Base-by-base conservation (phyloP, 2,888 invertebrate species). In the Theretra japonica region DNA sequence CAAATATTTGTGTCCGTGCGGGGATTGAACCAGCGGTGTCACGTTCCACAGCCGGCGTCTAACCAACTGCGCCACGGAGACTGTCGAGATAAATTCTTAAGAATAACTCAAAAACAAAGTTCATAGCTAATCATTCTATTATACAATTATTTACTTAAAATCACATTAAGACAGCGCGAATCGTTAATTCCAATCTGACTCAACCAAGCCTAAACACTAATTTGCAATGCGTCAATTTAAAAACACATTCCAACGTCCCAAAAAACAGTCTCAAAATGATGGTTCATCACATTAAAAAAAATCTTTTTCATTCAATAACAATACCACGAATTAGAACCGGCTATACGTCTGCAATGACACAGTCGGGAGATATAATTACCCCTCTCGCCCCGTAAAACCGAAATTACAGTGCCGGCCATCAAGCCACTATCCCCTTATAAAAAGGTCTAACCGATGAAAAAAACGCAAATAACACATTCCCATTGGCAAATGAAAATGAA, bases 341-440 rank as follows among this genome's bases (percentile, higher is more conserved):
- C 86, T 83, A 70, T 85, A 85, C 85, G 90, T 74, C 90, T 90
- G 87, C 93, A 94, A 94, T 94, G 94, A 94, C 94, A 94, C 91
- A 90, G 87, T 79, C 85, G 87, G 86, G 69, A 86, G 88, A 91
- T 89, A 86, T 92, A 92, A 94, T 93, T 94, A 93, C 92, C 90
- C 85, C 80, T 82, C 81, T 83, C 81, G 82, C 83, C 82, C 80
- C 82, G 50, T 75, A 79, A 74, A 74, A 76, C 85, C 90, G 81
- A 93, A 94, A 94, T 94, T 93, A 93, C 92, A 76, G 70, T 75
- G 70, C 70, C 87, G 83, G 83, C 90, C 92, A 92, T 92, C 91
- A 93, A 92, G 88, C 90, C 88, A 91, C 90, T 91, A 91, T 88
- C 86, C 88, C 88, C 86, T 86, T 90, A 91, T 90, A 93, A 93